phyloP scores from a whole-genome alignment of 2,113 vertebrate species.

The Epinephelus cyanopodus region DNA sequence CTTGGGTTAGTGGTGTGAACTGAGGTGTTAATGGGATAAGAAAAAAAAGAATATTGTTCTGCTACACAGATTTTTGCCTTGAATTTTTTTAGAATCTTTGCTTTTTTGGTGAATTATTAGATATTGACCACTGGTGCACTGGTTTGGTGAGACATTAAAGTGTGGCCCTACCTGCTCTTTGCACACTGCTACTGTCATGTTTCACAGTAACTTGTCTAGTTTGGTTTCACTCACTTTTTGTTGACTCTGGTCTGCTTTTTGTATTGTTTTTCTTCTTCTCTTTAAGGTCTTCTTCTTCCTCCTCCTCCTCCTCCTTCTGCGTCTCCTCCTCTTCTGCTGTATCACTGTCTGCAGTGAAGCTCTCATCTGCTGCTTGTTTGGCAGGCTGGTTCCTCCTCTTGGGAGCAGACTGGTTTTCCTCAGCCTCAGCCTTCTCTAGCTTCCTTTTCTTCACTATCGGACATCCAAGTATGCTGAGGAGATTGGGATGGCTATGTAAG shows the following conservation, averaged over 20 bases:
- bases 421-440: conserved; percentile 88
- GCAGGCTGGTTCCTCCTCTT: conserved; percentile 91
- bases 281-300: conserved; percentile 67
- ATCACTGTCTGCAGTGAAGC: conserved; percentile 89
- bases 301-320: conserved; percentile 85
- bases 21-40: background rate
- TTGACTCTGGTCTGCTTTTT: conserved; percentile 45
- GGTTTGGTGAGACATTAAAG: background rate
- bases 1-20: background rate
- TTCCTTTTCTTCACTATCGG: conserved; percentile 97
- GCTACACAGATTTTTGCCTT: background rate
- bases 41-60: background rate
- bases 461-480: conserved; percentile 90
- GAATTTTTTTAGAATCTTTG: background rate
- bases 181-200: background rate
- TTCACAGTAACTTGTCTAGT: background rate
- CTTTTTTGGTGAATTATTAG: background rate
- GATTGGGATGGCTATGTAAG: background rate
- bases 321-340: conserved; percentile 88
- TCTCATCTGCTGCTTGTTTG: conserved; percentile 89
- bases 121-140: too few relatives aligned
- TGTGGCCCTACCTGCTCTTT: too few relatives aligned
- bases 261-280: conserved; percentile 58
- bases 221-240: conserved; percentile 63
- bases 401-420: conserved; percentile 86